Evolutionary conservation across 35 echinoderm and acorn worm genomes (phyloP), one percentile per base, ranked within the genome.

Genomic region (Apostichopus japonicus): DNA sequence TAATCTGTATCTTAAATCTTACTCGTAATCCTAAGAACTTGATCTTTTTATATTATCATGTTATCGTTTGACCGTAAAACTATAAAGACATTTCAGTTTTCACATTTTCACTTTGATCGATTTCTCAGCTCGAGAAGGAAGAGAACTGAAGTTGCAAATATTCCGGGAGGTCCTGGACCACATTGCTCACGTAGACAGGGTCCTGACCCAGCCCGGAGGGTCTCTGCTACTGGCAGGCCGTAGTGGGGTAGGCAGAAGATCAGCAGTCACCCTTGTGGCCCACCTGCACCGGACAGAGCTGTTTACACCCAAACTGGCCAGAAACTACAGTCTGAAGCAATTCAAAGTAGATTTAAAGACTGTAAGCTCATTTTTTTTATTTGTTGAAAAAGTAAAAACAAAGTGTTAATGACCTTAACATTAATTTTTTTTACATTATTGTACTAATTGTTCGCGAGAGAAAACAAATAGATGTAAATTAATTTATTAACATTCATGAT

Each of bases 301-400:
- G 0, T 92, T 96, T 33, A 93, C 97, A 4, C 97, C 97, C 14
- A 99, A 99, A 57, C 53, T 96, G 53, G 83, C 91, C 58, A 90
- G 94, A 16, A 88, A 79, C 52, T 99, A 99, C 77, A 63, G 95
- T 55, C 58, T 96, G 54, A 99, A 99, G 79, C 95, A 99, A 62
- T 99, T 99, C 84, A 99, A 99, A 71, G 90, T 83, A 19, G 97
- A 99, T 86, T 59, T 99, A 76, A 99, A 99, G 92, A 93, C 79
- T 52, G 97, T 99, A 90, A 92, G 97, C 82, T 52, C 19, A 23
- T 24, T 27, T 4, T 44, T 44, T 9, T 16, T 80, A 27, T 80
- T 4, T 93, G 59, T 54, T 81, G n/a, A 72, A 21, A 21, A 21
- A 15, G 13, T 72, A 72, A 72, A 4, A 72, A 72, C 4, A 13